Base-by-base conservation (phyloP, 2,113 vertebrate species). In the Ptyas mucosa region DNA sequence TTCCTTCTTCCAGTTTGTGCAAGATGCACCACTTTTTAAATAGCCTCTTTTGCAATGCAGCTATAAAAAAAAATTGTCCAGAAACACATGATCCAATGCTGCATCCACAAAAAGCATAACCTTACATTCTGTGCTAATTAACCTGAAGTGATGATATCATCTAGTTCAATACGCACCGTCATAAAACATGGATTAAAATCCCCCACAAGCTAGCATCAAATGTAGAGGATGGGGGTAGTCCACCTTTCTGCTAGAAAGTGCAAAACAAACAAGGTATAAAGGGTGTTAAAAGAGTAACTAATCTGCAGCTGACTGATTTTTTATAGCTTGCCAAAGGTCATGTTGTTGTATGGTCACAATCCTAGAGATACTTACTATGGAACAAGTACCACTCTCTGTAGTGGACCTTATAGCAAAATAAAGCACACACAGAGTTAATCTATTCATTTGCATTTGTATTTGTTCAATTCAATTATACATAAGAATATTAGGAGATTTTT, bases 21-120 rank as follows among this genome's bases (percentile, higher is more conserved):
- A 81, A 18, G 34, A 88, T 88, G 52, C 88, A 61, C n/a, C 24
- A 88, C 93, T 94, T n/a, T 88, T 88, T 54, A 54, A 53, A 88
- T 88, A 94, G 24, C 46, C 90, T 86, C 8, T 10, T 23, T 53
- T 69, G 34, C 34, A 81, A 29, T 24, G 8, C 34, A 81, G 7
- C 10, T 23, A 46, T 15, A 3, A 51, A n/a, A 64, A 57, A 69
- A 85, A 3, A 23, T 1, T 9, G 26, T 53, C 58, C 81, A 54
- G 49, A 86, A 89, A 75, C 20, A 87, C 15, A 24, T 85, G 46
- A 86, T 87, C n/a, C 1, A 24, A 53, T 34, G 8, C 24, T 6
- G n/a, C 81, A 46, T 26, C 15, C 46, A 39, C 34, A 85, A 52
- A 61, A 87, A 64, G 24, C 29, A 18, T 46, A 15, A 54, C 52